Evolutionary conservation across 1,140 invertebrate genomes (phyloP).

Genomic region (Phthorimaea operculella): DNA sequence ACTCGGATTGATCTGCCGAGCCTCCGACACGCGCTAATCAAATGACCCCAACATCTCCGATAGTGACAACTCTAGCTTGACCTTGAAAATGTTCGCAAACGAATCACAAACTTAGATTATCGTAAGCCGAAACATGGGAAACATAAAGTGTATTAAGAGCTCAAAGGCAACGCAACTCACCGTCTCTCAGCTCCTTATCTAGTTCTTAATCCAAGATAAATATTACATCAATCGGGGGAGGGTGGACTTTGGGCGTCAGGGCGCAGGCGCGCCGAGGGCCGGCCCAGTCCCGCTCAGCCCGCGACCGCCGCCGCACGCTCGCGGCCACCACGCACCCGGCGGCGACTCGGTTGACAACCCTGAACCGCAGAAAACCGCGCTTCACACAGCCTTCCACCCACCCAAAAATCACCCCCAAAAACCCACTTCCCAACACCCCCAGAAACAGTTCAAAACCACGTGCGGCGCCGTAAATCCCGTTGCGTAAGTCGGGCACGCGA

Average conservation of each 20-base stretch:
- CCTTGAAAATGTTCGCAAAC: not conserved
- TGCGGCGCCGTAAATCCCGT: slow-evolving; percentile 16
- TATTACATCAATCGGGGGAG: slow-evolving; percentile 61
- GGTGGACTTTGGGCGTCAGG: slow-evolving; percentile 17
- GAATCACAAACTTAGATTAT: not conserved
- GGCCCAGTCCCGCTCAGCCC: slow-evolving; percentile 58
- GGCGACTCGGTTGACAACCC: slow-evolving; percentile 45
- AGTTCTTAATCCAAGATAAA: slow-evolving; percentile 66
- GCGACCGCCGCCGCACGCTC: slow-evolving; percentile 49
- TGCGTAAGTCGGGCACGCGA: slow-evolving; percentile 20
- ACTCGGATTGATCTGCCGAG: slow-evolving; percentile 50
- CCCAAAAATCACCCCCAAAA: slow-evolving; percentile 12
- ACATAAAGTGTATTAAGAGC: not conserved
- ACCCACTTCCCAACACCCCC: slow-evolving; percentile 16
- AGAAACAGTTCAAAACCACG: slow-evolving; percentile 17
- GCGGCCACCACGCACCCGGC: slow-evolving; percentile 25
- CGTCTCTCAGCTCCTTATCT: slow-evolving; percentile 47
- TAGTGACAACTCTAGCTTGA: slow-evolving; percentile 5
- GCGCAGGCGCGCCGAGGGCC: slow-evolving; percentile 38
- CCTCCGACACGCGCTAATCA: slow-evolving; percentile 32
- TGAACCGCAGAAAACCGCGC: slow-evolving; percentile 7
- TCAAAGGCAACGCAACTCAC: not conserved
- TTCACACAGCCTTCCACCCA: slow-evolving; percentile 13
- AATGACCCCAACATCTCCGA: slow-evolving; percentile 23
- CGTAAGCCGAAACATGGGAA: not conserved